These are phyloP conservation scores for Conger conger DNA, from an alignment of 2,113 vertebrate species.

Conservation along the genomic window DNA sequence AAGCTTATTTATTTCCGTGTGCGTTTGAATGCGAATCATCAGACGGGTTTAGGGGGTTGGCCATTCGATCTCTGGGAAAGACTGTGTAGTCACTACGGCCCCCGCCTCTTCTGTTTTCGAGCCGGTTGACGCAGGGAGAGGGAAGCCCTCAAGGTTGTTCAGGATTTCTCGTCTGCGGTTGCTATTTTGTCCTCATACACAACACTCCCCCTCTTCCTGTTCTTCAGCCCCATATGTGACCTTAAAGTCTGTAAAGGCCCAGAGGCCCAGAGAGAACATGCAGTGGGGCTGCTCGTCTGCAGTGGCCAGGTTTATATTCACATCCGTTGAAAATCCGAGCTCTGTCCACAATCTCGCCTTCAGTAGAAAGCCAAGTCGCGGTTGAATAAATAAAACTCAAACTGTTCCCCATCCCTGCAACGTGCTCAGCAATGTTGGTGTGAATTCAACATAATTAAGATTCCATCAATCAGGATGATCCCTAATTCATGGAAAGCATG, in stretches of 20 bases:
- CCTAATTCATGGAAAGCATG: no score
- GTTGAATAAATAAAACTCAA: no score
- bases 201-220: neutral
- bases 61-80: neutral
- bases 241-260: neutral
- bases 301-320: neutral
- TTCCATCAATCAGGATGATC: no score
- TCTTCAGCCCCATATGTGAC: neutral
- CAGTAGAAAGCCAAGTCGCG: no score
- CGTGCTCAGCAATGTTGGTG: neutral
- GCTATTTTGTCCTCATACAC: neutral
- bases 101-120: neutral
- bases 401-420: no score
- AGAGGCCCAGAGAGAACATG: neutral
- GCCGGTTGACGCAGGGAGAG: neutral
- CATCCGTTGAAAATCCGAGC: neutral
- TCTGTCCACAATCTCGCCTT: no score
- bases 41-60: neutral
- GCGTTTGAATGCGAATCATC: neutral
- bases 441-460: neutral
- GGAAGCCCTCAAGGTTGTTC: slow-evolving; percentile 8
- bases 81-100: neutral
- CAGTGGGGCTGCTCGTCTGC: no score
- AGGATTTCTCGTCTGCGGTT: neutral
- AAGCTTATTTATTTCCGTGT: neutral